A percentile compares a stretch with the other conserved stretches of the same genome.
Conservation (phyloP, 1,140 invertebrate genomes). For the Drosophila sproati region DNA sequence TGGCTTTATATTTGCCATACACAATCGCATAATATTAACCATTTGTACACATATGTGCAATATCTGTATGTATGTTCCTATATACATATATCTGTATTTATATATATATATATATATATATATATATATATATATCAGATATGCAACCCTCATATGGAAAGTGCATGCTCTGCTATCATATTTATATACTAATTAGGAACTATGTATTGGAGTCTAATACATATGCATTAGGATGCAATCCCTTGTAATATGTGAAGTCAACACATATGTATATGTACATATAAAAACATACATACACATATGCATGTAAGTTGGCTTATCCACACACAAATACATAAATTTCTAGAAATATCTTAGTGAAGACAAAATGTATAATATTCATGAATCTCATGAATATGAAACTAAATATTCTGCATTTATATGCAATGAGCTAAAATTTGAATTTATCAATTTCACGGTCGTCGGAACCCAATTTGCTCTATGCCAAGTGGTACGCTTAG, state of each 20-base stretch:
- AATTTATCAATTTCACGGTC: slow-evolving; percentile 36
- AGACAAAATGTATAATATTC: slow-evolving; percentile 15
- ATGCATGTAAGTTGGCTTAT: background rate
- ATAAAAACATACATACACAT: background rate
- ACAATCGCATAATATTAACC: background rate
- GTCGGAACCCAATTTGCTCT: slow-evolving; percentile 13
- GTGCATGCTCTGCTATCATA: background rate
- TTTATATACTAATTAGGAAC: slow-evolving; percentile 32
- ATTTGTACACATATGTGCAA: background rate
- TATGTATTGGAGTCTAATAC: slow-evolving; percentile 14
- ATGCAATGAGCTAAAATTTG: slow-evolving; percentile 29
- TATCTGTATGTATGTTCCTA: background rate
- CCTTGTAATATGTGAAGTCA: background rate
- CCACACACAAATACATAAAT: background rate
- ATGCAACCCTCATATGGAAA: slow-evolving; percentile 7
- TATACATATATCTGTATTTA: background rate
- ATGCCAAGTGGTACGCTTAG: background rate
- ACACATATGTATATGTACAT: too few species aligned
- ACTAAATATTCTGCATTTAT: slow-evolving; percentile 36
- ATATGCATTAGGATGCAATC: slow-evolving; percentile 20
- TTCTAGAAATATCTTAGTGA: slow-evolving; percentile 8
- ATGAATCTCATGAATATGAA: slow-evolving; percentile 45
- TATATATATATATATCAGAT: background rate
- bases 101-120: background rate
- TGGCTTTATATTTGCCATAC: slow-evolving; percentile 14